Evolutionary conservation across 2,113 vertebrate genomes (phyloP).

Genomic region (Thunnus thynnus): DNA sequence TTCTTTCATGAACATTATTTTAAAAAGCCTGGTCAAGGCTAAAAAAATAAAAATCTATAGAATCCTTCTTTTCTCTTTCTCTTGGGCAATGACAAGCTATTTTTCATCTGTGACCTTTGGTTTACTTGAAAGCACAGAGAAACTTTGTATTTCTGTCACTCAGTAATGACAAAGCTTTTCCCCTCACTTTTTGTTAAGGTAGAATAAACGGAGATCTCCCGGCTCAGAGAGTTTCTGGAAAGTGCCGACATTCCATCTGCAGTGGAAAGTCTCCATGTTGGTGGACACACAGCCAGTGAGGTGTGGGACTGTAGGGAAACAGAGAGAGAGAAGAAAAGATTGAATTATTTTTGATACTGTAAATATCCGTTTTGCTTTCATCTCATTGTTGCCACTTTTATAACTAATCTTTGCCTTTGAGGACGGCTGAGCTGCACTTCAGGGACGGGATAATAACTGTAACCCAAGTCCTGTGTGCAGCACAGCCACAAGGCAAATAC

Average conservation of each 20-base stretch:
- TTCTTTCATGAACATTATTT: too few species aligned
- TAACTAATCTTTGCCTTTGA: not conserved
- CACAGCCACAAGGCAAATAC: constrained; percentile 15
- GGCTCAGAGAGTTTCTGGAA: constrained; percentile 81
- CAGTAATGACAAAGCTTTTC: not conserved
- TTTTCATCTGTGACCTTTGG: too few species aligned
- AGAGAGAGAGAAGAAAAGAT: not conserved
- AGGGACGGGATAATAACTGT: not conserved
- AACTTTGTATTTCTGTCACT: not conserved
- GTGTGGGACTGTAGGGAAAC: constrained; percentile 81
- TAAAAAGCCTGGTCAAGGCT: too few species aligned
- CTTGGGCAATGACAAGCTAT: too few species aligned
- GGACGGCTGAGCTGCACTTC: not conserved
- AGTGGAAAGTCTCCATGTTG: constrained; percentile 93
- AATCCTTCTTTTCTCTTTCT: too few species aligned
- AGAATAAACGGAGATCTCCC: constrained; percentile 88
- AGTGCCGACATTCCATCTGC: constrained; percentile 89
- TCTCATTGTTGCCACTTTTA: not conserved
- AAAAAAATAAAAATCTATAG: too few species aligned
- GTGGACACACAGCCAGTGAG: constrained; percentile 91
- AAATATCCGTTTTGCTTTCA: not conserved
- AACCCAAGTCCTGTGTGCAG: constrained; percentile 17
- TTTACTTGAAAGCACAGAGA: too few species aligned
- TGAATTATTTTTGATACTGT: not conserved
- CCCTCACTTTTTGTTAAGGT: constrained; percentile 83